Evolutionary conservation across 35 echinoderm and acorn worm species (phyloP), one percentile per base, ranked within the genome.

Genomic region (Patiria miniata): DNA sequence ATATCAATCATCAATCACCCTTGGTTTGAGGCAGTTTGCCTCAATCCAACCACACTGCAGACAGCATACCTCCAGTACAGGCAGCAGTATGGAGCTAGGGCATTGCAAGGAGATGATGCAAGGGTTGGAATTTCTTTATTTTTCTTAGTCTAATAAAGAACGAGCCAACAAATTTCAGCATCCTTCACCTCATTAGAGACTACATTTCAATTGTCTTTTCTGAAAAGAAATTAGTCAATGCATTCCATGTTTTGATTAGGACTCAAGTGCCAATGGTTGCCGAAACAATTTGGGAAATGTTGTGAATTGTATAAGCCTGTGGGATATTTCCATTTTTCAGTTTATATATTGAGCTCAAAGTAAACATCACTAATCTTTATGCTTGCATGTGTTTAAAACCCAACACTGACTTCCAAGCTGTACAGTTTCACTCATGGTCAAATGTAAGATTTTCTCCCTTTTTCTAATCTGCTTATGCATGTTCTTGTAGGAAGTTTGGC

Each of bases 11-110:
- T 2, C 14, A 39, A 40, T 2, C 39, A 42, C 19, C 79, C 79
- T 47, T 40, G 79, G 26, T 44, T 81, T 81, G 39, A 47, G 79
- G 51, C 39, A 51, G 79, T 81, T 30, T 81, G 79, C 16, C 39
- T 81, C n/a, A 52, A 81, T 39, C 79, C 39, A 22, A 39, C 39
- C 10, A 52, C 51, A 42, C 51, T 81, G 0, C 39, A 81, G 17
- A 81, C 79, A 39, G 79, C 79, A 44, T 81, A 81, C 30, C 51
- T 51, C 14, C 79, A 81, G 39, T 81, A 51, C 39, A 81, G 51
- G 7, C 79, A 81, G n/a, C 39, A 81, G 18, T 81, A 81, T 42
- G 79, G 51, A 19, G 79, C 39, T 44, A 9, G 51, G 17, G 51
- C 51, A 29, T 23, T 40, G 39, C 37, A 81, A 81, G 79, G 26